A percentile compares a stretch with the other conserved stretches of the same genome.
These are phyloP conservation scores for Ceratitis capitata DNA, from an alignment of 1,140 invertebrate species.

Conservation along the genomic window DNA sequence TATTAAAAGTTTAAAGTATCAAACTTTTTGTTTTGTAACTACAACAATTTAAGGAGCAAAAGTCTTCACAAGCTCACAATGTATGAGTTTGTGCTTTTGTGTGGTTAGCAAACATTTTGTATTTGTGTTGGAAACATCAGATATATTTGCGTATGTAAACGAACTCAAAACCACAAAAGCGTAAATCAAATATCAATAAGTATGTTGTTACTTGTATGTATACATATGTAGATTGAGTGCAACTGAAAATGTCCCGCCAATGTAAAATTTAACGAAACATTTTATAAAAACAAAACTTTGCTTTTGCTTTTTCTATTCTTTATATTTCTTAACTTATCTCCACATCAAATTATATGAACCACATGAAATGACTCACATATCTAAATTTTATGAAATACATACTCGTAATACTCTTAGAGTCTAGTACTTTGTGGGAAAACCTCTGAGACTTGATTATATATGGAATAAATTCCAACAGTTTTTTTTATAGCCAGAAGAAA, in stretches of 20 bases:
- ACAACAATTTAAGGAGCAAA: too few species aligned
- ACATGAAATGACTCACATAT: background rate
- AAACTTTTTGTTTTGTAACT: too few species aligned
- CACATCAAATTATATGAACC: background rate
- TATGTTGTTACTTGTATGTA: too few species aligned
- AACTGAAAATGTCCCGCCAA: background rate
- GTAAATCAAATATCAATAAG: too few species aligned
- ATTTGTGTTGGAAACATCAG: too few species aligned
- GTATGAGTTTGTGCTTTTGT: too few species aligned
- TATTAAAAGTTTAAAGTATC: too few species aligned
- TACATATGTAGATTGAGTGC: background rate
- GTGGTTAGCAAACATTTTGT: too few species aligned
- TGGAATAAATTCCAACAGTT: background rate
- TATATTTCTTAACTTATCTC: background rate
- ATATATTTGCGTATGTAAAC: too few species aligned
- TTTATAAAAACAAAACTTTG: background rate
- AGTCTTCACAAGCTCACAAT: too few species aligned
- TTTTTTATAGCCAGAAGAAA: background rate
- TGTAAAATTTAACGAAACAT: background rate
- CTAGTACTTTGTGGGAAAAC: background rate
- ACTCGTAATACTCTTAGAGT: background rate
- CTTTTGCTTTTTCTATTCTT: background rate
- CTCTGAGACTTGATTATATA: background rate
- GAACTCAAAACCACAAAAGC: too few species aligned
- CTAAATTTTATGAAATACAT: background rate